Evolutionary conservation across 92 coral and sea anemone species (phyloP), one percentile per base, ranked within the genome.

Genomic region (Umimayanthus chanpuru): DNA sequence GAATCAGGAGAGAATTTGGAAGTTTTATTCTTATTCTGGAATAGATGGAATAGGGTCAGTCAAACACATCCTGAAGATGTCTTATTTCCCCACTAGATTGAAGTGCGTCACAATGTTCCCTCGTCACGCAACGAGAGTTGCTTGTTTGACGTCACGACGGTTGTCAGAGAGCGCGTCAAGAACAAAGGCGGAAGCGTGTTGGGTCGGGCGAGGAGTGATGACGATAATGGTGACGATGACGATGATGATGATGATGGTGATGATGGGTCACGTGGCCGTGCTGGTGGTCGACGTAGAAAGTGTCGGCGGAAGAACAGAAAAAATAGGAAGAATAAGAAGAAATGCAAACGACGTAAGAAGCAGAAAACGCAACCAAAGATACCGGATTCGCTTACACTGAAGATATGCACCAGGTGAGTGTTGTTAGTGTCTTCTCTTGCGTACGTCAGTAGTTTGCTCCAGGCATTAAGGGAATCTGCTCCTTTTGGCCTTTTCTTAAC

Each of bases 51-150:
- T n/a, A n/a, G n/a, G n/a, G n/a, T n/a, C n/a, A n/a, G n/a, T n/a
- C n/a, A n/a, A n/a, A n/a, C n/a, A n/a, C n/a, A n/a, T 1, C 47
- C 56, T 18, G 4, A 74, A 15, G 66, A 12, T 28, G 21, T 25
- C 32, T 76, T 11, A 29, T 16, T 49, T 86, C 76, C 26, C 44
- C 14, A 26, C 28, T 73, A 96, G 99, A 91, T 95, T 73, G 96
- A 97, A 75, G 88, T 92, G 15, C 90, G 89, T 47, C 94, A 95
- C 91, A 97, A 97, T 84, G 94, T 96, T 28, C 96, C 98, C 18
- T 85, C 94, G 20, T 50, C 96, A 6, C 88, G 91, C 47, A 88
- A 80, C 30, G 99, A 95, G 53, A 85, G 82, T 15, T 97, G 99
- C 67, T 92, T 93, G 88, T 97, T 97, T 79, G 88, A 86, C 68